Base-by-base conservation (phyloP, 2,888 invertebrate genomes). In the Podotricha telesiphe region DNA sequence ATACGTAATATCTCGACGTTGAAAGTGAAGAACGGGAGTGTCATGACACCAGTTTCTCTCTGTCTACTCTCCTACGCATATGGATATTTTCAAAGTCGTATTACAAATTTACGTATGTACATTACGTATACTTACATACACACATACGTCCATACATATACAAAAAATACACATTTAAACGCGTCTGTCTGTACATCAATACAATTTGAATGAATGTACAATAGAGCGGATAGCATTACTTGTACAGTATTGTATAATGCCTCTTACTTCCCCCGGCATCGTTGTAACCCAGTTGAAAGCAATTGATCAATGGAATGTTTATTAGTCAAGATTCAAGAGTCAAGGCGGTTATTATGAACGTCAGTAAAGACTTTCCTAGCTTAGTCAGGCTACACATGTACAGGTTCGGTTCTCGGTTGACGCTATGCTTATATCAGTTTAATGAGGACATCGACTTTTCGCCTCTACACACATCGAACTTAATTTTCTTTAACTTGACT, bases 231-330 rank as follows among this genome's bases (percentile, higher is more conserved):
- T 74, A 79, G 73, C 73, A 77, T 77, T 78, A 80, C 77, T 73
- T 67, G 65, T 70, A 65, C 69, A 62, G 68, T 71, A 77, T 78
- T 76, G 71, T 70, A 66, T 68, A 62, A 74, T 75, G 76, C 78
- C 76, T 51, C 20, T 56, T 76, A 76, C 74, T 76, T 79, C 80
- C 83, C 83, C 79, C 83, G 83, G 81, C 83, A 81, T 77, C 76
- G 65, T 82, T 22, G 20, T 17, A n/a, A 34, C 77, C 67, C 77
- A 77, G 61, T 53, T 50, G 48, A 70, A 66, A 70, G 53, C 62
- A 67, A 67, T 67, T 67, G 37, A 61, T 19, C 51, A 50, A 22
- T 22, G 47, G 45, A 63, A 40, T 42, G 64, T 64, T 19, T 53
- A 42, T 51, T 42, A 22, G 55, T 53, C n/a, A n/a, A 34, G 53